Conservation (phyloP, 2,888 invertebrate species). For the Cheilosia impressa region DNA sequence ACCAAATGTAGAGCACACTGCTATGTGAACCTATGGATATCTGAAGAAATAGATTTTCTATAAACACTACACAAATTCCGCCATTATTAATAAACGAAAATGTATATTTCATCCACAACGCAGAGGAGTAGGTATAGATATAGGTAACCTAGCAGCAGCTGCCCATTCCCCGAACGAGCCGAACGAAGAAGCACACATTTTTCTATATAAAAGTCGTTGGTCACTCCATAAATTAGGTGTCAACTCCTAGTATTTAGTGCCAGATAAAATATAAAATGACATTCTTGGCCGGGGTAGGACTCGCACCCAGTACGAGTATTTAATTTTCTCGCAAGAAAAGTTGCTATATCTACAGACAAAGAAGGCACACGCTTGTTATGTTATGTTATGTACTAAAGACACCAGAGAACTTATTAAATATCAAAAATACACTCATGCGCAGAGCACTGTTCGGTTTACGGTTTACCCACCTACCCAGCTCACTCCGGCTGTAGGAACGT, state of each 20-base stretch:
- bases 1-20: not conserved
- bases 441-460: conserved; percentile 21
- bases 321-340: conserved; percentile 61
- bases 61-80: not conserved
- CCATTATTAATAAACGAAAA: conserved; percentile 17
- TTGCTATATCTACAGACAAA: conserved; percentile 32
- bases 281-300: conserved; percentile 1
- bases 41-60: conserved; percentile 2
- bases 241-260: conserved; percentile 78
- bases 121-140: not conserved
- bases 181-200: conserved; percentile 35
- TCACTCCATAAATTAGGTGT: conserved; percentile 81
- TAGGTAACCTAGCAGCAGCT: not conserved
- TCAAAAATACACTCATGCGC: conserved; percentile 70
- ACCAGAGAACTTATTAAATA: conserved; percentile 19
- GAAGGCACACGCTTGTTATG: conserved; percentile 38
- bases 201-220: conserved; percentile 70
- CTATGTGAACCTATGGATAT: not conserved
- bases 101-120: conserved; percentile 4
- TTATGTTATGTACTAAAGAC: conserved; percentile 36
- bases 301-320: conserved; percentile 46
- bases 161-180: conserved; percentile 30
- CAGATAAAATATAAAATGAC: conserved; percentile 74
- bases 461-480: conserved; percentile 13
- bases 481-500: too few species aligned